Conservation (phyloP, 2,888 invertebrate genomes). For the Phragmatobia fuliginosa region DNA sequence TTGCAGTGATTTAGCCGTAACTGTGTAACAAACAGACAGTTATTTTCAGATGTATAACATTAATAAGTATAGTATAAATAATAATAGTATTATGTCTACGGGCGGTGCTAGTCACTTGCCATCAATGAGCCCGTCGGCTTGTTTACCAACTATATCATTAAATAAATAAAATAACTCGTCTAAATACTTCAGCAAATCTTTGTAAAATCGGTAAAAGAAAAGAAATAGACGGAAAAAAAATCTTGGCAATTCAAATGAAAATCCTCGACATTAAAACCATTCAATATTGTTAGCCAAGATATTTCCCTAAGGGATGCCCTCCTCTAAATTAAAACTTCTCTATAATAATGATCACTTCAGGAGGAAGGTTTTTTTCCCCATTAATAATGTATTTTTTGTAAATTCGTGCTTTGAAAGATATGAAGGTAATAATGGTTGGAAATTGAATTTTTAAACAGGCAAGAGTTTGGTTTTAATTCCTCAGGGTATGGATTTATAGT, state of each 20-base stretch:
- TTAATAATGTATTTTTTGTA: slow-evolving; percentile 37
- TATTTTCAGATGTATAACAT: no score
- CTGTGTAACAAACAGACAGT: no score
- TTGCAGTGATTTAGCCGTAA: no score
- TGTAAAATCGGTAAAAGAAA: slow-evolving; percentile 3
- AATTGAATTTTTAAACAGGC: background rate
- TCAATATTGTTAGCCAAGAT: slow-evolving; percentile 34
- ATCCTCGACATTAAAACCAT: slow-evolving; percentile 35
- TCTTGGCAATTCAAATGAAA: slow-evolving; percentile 22
- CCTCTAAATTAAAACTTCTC: slow-evolving; percentile 49
- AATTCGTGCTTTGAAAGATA: slow-evolving; percentile 21
- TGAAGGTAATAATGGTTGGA: slow-evolving; percentile 16
- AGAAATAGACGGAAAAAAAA: slow-evolving; percentile 28
- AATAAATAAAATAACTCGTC: no score
- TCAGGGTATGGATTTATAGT: background rate
- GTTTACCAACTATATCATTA: no score
- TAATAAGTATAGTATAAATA: no score
- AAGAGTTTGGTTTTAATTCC: background rate
- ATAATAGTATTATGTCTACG: no score
- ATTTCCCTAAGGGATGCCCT: slow-evolving; percentile 44
- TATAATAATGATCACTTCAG: slow-evolving; percentile 41
- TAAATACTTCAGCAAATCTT: background rate
- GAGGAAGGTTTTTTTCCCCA: slow-evolving; percentile 27
- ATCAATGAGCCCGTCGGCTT: no score
- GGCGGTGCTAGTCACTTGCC: no score